A percentile compares a stretch with the other conserved stretches of the same genome.
Conservation (phyloP, 2,888 invertebrate genomes). For the Cantharis flavilabris region DNA sequence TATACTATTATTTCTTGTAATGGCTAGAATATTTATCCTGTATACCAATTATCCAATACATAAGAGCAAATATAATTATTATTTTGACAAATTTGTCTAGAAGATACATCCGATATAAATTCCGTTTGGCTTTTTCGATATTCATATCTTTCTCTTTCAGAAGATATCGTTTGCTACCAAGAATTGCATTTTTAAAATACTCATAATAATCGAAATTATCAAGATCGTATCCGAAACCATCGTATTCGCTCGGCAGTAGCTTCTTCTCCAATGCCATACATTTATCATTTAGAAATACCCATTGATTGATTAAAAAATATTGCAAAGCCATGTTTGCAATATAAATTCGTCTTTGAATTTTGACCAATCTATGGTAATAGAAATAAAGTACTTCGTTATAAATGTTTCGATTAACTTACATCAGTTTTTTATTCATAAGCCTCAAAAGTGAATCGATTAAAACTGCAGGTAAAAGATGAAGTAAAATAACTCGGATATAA, state of each 20-base stretch:
- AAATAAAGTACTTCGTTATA: too few species aligned
- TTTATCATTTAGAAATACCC: constrained; percentile 74
- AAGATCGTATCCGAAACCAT: constrained; percentile 65
- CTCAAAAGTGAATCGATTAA: constrained; percentile 71
- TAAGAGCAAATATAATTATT: background rate
- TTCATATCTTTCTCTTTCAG: constrained; percentile 66
- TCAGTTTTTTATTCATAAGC: constrained; percentile 69
- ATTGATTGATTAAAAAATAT: constrained; percentile 76
- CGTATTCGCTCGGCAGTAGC: constrained; percentile 58
- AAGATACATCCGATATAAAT: constrained; percentile 56
- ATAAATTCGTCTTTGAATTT: constrained; percentile 80
- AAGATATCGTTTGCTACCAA: constrained; percentile 68
- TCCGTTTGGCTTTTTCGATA: constrained; percentile 59
- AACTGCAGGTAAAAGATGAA: constrained; percentile 81
- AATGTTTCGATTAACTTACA: constrained; percentile 58
- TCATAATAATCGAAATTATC: constrained; percentile 59
- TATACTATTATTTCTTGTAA: too few species aligned
- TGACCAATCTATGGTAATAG: constrained; percentile 66
- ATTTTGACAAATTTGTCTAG: background rate
- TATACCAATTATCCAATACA: background rate
- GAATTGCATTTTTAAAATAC: constrained; percentile 60
- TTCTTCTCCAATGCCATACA: constrained; percentile 59
- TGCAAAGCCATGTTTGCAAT: constrained; percentile 72
- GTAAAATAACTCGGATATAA: constrained; percentile 69
- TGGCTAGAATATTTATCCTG: background rate